Evolutionary conservation across 2,113 vertebrate genomes (phyloP), one percentile per base, ranked within the genome.

Genomic region (Taurulus bubalis): DNA sequence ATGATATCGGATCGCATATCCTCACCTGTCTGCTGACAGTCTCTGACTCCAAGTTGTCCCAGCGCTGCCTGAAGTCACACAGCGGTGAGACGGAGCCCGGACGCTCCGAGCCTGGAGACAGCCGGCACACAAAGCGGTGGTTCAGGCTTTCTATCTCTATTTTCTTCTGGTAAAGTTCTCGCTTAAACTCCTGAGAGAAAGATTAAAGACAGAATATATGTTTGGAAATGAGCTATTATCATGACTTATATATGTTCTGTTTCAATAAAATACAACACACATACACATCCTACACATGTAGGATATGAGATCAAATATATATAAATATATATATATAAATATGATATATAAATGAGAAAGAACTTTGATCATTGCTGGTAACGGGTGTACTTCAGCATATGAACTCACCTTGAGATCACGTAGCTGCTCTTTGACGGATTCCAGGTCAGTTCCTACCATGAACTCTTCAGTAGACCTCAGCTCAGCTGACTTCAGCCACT

Each of bases 151-250:
- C 97, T 63, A 97, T 94, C 0, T 97, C 96, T 28, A 97, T 96
- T 88, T 96, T 96, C 94, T 95, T 95, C 93, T 97, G 96, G 87
- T 97, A 96, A 34, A 98, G 95, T 80, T 97, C 96, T 67, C 95
- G 71, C 91, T 97, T 98, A 89, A 96, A 96, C 79, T 95, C 95
- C 97, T 98, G 88, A 0, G 71, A 0, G 10, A 42, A 67, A 47
- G 42, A 63, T 74, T 5, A 18, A 53, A 68, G 3, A 59, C n/a
- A 28, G 8, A 62, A 76, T 4, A 49, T n/a, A 64, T 60, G 45
- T 45, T 38, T 74, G 8, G 4, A 67, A 34, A 6, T 16, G 68
- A 16, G 38, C 12, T n/a, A 20, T 42, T 47, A 4, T 45, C 51
- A 40, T 40, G 7, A 36, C n/a, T 58, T 24, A 58, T 26, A 6